Evolutionary conservation across 2,113 vertebrate species (phyloP).

Genomic region (Uria lomvia): DNA sequence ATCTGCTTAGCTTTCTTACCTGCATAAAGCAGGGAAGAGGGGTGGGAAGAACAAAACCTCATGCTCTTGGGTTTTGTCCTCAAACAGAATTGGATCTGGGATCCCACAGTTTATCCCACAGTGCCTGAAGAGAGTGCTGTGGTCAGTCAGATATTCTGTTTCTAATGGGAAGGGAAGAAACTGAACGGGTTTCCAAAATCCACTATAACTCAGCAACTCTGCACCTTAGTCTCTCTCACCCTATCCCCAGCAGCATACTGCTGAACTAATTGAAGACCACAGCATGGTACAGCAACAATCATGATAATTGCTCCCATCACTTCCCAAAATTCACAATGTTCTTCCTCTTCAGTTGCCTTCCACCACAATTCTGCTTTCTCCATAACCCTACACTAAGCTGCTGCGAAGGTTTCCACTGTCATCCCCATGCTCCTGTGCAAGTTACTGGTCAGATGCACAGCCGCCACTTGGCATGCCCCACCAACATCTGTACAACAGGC

Average conservation of each 20-base stretch:
- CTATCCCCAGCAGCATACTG: background rate
- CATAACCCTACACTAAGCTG: background rate
- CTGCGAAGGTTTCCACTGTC: background rate
- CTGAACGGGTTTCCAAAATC: background rate
- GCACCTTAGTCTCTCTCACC: background rate
- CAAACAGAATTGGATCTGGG: background rate
- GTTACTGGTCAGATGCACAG: background rate
- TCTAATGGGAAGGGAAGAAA: background rate
- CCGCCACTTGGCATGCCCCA: background rate
- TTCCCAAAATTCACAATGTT: background rate
- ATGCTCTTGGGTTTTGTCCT: background rate
- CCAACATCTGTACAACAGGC: background rate
- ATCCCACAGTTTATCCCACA: background rate
- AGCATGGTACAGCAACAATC: background rate
- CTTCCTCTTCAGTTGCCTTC: background rate
- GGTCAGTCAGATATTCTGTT: background rate
- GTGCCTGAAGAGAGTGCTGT: background rate
- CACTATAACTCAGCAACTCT: background rate
- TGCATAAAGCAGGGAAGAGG: background rate
- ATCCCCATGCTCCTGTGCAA: background rate
- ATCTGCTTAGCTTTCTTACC: background rate
- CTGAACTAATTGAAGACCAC: background rate
- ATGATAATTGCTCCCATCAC: background rate
- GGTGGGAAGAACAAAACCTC: background rate
- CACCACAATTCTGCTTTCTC: background rate